Evolutionary conservation across 1,140 invertebrate species (phyloP), one percentile per base, ranked within the genome.

Genomic region (Tetramorium alpestre): DNA sequence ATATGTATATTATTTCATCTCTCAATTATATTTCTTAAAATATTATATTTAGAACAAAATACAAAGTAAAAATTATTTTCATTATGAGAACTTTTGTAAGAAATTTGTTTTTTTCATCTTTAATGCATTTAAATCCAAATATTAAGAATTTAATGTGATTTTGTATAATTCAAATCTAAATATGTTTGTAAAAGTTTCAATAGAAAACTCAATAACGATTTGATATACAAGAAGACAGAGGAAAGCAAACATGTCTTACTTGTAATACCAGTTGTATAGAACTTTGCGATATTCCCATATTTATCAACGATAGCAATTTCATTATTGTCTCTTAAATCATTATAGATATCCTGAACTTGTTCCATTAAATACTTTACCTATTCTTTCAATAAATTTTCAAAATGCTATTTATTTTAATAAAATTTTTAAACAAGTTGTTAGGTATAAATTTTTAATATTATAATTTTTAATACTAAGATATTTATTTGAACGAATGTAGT

Each of bases 221-320:
- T 49, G 3, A 51, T 4, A 51, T 51, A 16, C 16, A 51, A 49
- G 47, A 49, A 51, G 8, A 3, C 3, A 16, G 18, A 51, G 2
- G 18, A 51, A 51, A 3, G 3, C 4, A 51, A 51, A 18, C 5
- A 22, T 18, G 8, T 38, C 56, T 78, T 64, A 78, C 75, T 33
- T 33, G 11, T 49, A 33, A 78, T 0, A 1, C 0, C 0, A 28
- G 2, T 0, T 18, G 41, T 65, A 33, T 78, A 78, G 6, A 1
- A 16, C 13, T 64, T 77, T 8, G 56, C 58, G 2, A 33, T 49
- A n/a, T 7, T 49, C 33, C 58, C 75, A 13, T 65, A 78, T n/a
- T 13, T 78, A 2, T 78, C 25, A 33, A 49, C 3, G 11, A 78
- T 47, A 11, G 58, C 75, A 44, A 78, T 22, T 78, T 78, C 75